phyloP scores from a whole-genome alignment of 2,888 invertebrate genomes.

The Lasioglossum villosulum region DNA sequence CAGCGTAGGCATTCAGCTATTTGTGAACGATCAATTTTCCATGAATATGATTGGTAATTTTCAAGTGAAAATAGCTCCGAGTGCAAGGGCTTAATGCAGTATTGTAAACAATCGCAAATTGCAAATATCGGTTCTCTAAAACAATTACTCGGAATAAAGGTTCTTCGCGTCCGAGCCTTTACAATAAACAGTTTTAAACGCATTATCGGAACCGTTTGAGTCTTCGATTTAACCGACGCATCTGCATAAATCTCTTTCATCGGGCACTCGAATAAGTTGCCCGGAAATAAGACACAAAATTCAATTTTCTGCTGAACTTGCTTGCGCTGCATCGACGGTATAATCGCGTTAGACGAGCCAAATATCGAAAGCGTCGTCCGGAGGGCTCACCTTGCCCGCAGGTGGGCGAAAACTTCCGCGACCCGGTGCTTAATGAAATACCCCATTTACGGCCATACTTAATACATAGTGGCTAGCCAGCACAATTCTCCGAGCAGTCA shows the following conservation, averaged over 20 bases:
- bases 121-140: too few relatives aligned
- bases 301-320: neutral
- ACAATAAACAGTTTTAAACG: neutral
- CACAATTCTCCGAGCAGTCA: conserved; percentile 56
- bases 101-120: too few relatives aligned
- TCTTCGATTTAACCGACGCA: neutral
- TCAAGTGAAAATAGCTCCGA: too few relatives aligned
- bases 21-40: too few relatives aligned
- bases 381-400: conserved; percentile 16
- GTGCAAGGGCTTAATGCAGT: too few relatives aligned
- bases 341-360: conserved; percentile 1
- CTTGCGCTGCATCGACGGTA: neutral
- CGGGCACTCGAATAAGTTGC: neutral
- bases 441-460: conserved; percentile 70
- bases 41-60: too few relatives aligned
- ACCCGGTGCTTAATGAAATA: conserved; percentile 62
- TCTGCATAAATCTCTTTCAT: neutral
- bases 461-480: conserved; percentile 51
- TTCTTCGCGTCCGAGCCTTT: neutral
- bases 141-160: too few relatives aligned
- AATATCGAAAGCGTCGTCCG: conserved; percentile 11
- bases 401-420: conserved; percentile 52
- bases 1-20: too few relatives aligned
- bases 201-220: neutral
- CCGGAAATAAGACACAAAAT: neutral